Base-by-base conservation (phyloP, 2,113 vertebrate genomes). In the Collichthys lucidus region DNA sequence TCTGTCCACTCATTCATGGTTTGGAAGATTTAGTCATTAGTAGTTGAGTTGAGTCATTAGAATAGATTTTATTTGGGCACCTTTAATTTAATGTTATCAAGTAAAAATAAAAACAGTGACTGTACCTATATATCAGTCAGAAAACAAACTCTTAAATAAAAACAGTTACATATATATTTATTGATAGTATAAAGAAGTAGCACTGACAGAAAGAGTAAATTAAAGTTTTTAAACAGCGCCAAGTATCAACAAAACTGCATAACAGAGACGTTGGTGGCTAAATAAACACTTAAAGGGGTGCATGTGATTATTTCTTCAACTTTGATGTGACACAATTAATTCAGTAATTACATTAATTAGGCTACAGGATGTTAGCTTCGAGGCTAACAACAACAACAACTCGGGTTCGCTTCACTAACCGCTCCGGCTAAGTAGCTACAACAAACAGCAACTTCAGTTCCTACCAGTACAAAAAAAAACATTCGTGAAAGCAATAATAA, bases 391-490 rank as follows among this genome's bases (percentile, higher is more conserved):
- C 35, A 35, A 35, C 26, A 26, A 26, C 26, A 26, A 26, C 35
- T 4, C 11, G 1, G 14, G 86, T 74, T 79, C 20, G 19, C n/a
- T 19, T 35, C 31, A 5, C 3, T 44, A 65, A 80, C 7, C 10
- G 56, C 12, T 53, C 68, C 57, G 64, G 0, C 50, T 17, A 22
- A 26, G 55, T 47, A 50, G 60, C 81, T 59, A 70, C 80, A 70
- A 62, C 3, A 15, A 47, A 7, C 11, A 3, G 4, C 9, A 74
- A 66, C 31, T 26, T 70, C 0, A 35, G 72, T 84, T 88, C 81
- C 81, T 22, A 53, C 60, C 22, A 16, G 6, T 3, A 19, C 1
- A 29, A 26, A 26, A 2, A 40, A n/a, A 5, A 4, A 1, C 14
- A 46, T 35, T 35, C 7, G 35, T 35, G 7, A 35, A 35, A 35